These are phyloP conservation scores for Megamerina dolium DNA, from an alignment of 2,888 invertebrate genomes.

Conservation along the genomic window DNA sequence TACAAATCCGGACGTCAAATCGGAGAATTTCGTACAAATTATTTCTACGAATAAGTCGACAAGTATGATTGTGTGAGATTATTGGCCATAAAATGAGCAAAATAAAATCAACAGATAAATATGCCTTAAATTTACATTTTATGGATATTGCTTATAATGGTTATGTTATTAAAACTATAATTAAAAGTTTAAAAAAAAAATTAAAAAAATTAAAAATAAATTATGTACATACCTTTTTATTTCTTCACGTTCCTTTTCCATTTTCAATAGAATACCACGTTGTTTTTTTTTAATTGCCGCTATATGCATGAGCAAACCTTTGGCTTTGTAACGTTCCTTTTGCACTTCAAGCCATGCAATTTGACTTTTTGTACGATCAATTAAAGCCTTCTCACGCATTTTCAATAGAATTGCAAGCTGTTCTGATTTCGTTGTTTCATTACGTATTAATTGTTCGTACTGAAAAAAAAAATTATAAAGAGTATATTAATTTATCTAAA, in stretches of 20 bases:
- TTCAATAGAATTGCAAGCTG: conserved; percentile 61
- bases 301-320: conserved; percentile 54
- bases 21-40: too few species aligned
- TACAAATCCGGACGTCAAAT: too few species aligned
- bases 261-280: conserved; percentile 58
- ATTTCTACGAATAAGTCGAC: too few species aligned
- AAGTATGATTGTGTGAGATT: too few species aligned
- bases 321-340: conserved; percentile 55
- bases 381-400: conserved; percentile 60
- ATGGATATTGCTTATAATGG: too few species aligned
- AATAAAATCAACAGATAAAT: too few species aligned
- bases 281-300: conserved; percentile 63
- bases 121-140: too few species aligned
- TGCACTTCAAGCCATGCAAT: conserved; percentile 62
- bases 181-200: neutral
- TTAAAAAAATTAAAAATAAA: neutral
- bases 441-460: conserved; percentile 60
- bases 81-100: too few species aligned
- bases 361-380: conserved; percentile 62
- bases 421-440: conserved; percentile 61
- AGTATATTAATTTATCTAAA: neutral
- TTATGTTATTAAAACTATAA: too few species aligned
- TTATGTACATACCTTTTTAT: conserved; percentile 57
- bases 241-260: conserved; percentile 63
- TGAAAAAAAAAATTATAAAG: conserved; percentile 25